Percentiles rank a stretch among this genome's conserved stretches.
These are phyloP conservation scores for Poeciliopsis gracilis DNA, from an alignment of 2,797 vertebrate genomes.

Conservation along the genomic window DNA sequence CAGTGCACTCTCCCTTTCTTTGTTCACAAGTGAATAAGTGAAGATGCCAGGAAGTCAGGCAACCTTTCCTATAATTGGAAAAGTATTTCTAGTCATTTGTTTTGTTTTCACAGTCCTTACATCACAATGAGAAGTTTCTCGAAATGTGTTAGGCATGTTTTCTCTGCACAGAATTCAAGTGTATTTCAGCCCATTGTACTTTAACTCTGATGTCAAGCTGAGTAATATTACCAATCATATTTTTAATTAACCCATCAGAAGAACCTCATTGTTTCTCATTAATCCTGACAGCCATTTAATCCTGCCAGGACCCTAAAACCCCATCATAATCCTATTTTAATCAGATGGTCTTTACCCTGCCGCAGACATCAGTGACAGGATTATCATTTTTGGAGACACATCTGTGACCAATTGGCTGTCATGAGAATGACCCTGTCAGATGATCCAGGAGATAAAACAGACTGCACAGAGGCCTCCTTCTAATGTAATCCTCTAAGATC, in stretches of 20 bases:
- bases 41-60: background rate
- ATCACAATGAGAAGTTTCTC: background rate
- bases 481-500: conserved; percentile 62
- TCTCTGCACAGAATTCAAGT: conserved; percentile 5
- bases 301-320: conserved; percentile 42
- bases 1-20: background rate
- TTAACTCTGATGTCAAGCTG: conserved; percentile 21
- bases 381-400: conserved; percentile 72
- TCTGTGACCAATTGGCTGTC: conserved; percentile 74
- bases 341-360: conserved; percentile 63
- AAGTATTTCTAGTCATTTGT: conserved; percentile 3
- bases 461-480: conserved; percentile 56
- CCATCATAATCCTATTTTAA: conserved; percentile 63
- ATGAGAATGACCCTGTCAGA: conserved; percentile 65
- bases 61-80: background rate
- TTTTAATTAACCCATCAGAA: conserved; percentile 24
- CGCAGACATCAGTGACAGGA: conserved; percentile 67
- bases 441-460: conserved; percentile 70
- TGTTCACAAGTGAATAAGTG: background rate
- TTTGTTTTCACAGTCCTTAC: conserved; percentile 1
- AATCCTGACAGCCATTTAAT: conserved; percentile 67
- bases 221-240: conserved; percentile 32
- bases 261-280: conserved; percentile 44
- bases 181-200: background rate
- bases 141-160: background rate